Base-by-base conservation (phyloP, 2,888 invertebrate species). In the Antheraea assamensis region DNA sequence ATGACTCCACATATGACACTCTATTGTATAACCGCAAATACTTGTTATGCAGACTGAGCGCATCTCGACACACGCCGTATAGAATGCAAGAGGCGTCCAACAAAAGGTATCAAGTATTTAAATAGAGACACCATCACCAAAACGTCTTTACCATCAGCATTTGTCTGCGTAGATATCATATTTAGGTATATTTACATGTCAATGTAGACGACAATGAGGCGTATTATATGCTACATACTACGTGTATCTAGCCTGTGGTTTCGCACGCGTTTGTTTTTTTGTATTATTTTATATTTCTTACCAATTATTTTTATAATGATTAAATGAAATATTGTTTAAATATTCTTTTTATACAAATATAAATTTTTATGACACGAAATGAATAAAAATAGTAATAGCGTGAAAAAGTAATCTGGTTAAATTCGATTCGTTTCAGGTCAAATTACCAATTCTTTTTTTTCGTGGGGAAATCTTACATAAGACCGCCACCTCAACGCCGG, bases 31-130 rank as follows among this genome's bases (percentile, higher is more conserved):
- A 79, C 78, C 78, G 76, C 83, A 83, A 87, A 86, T 83, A 88
- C 86, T 90, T 87, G 83, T 88, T 83, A 88, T 85, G 84, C 85
- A 78, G 81, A 82, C 84, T 85, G 81, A 83, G 84, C 81, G 76
- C 79, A 77, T 80, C 76, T 74, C 82, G 77, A 82, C 81, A 79
- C 84, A 80, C 83, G 82, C 82, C 81, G 84, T 85, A 84, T 76
- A 85, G 82, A 84, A 85, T 82, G 83, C 82, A 86, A 81, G 81
- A 82, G 77, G 82, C 82, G 85, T 86, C 81, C 82, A 81, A 87
- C 87, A 86, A 35, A 61, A 42, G 17, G 19, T 58, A 64, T 27
- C 68, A 35, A 68, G 68, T 68, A 68, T 68, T 68, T 68, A 35
- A 68, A 68, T 21, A 68, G 35, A 68, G 35, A 68, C n/a, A 2